phyloP scores from a whole-genome alignment of 2,113 vertebrate species.

The Apus apus region DNA sequence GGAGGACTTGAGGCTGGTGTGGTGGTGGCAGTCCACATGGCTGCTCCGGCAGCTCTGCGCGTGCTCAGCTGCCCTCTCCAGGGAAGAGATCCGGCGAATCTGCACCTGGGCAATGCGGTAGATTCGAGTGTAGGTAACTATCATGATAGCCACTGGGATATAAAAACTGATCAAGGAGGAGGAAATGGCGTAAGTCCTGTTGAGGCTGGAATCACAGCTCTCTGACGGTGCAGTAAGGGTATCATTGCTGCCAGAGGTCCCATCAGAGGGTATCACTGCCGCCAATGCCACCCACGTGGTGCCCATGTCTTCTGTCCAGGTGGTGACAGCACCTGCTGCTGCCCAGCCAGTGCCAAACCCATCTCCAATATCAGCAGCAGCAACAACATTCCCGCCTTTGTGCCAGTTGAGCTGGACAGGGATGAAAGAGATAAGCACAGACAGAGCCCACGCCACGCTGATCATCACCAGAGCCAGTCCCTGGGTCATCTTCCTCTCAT shows the following conservation, averaged over 20 bases:
- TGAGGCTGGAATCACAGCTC: conserved; percentile 94
- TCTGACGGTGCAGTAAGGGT: conserved; percentile 16
- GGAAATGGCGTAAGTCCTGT: conserved; percentile 91
- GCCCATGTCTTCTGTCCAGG: conserved; percentile 46
- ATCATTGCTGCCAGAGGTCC: not conserved
- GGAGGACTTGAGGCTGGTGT: conserved; percentile 83
- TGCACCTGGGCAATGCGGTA: conserved; percentile 93
- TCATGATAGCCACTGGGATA: conserved; percentile 94
- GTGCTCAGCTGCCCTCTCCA: conserved; percentile 91
- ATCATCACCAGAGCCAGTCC: conserved; percentile 89
- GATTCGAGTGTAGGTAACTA: conserved; percentile 93
- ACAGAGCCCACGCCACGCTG: conserved; percentile 87
- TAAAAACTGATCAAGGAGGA: conserved; percentile 97
- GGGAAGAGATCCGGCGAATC: conserved; percentile 87
- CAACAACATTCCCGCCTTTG: conserved; percentile 71
- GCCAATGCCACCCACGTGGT: conserved; percentile 51
- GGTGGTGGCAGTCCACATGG: conserved; percentile 77
- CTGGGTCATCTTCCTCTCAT: conserved; percentile 94
- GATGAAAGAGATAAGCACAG: conserved; percentile 94
- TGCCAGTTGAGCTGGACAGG: conserved; percentile 96
- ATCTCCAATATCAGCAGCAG: conserved; percentile 18
- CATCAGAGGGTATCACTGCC: conserved; percentile 34
- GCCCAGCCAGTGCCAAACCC: conserved; percentile 14
- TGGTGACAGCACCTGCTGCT: conserved; percentile 15
- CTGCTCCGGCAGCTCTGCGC: conserved; percentile 86